Percentiles rank a stretch among this genome's conserved stretches.
phyloP scores from a whole-genome alignment of 2,888 invertebrate genomes.

The Yponomeuta evonymella region DNA sequence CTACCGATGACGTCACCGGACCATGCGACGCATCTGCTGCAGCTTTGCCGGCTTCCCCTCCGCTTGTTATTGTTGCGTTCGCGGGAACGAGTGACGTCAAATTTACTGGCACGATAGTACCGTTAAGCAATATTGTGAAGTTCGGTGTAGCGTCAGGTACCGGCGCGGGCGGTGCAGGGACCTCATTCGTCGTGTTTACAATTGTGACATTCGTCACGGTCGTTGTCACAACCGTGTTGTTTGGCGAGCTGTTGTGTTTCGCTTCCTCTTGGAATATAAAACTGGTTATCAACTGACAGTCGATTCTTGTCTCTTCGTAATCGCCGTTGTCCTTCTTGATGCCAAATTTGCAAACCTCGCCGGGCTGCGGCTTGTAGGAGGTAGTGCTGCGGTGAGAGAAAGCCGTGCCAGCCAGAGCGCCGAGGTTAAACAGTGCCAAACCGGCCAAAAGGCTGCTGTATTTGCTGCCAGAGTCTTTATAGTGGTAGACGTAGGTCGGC shows the following conservation, averaged over 20 bases:
- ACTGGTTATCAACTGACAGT: slow-evolving; percentile 59
- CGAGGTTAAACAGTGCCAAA: slow-evolving; percentile 58
- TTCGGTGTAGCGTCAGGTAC: slow-evolving; percentile 23
- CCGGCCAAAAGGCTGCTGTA: slow-evolving; percentile 60
- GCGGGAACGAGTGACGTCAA: slow-evolving; percentile 23
- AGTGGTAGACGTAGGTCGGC: slow-evolving; percentile 59
- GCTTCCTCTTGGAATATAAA: slow-evolving; percentile 50
- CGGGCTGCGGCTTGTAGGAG: slow-evolving; percentile 44
- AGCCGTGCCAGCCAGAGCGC: slow-evolving; percentile 49
- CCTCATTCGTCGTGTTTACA: slow-evolving; percentile 37
- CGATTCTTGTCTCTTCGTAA: slow-evolving; percentile 62
- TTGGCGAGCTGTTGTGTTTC: slow-evolving; percentile 30
- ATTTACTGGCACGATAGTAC: slow-evolving; percentile 50
- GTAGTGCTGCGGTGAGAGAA: slow-evolving; percentile 21
- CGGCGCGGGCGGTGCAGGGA: slow-evolving; percentile 22
- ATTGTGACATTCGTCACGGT: slow-evolving; percentile 56
- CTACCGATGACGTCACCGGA: slow-evolving; percentile 35
- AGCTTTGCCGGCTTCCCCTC: slow-evolving; percentile 23
- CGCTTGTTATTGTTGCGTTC: slow-evolving; percentile 1
- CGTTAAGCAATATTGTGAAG: slow-evolving; percentile 52
- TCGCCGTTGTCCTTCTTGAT: slow-evolving; percentile 59
- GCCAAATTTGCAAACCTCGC: slow-evolving; percentile 62
- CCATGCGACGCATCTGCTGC: slow-evolving; percentile 3
- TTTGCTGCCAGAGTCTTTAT: slow-evolving; percentile 62
- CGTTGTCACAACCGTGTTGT: slow-evolving; percentile 41